A percentile compares a stretch with the other conserved stretches of the same genome.
Evolutionary conservation across 2,797 vertebrate species (phyloP).

Genomic region (Acomys russatus): DNA sequence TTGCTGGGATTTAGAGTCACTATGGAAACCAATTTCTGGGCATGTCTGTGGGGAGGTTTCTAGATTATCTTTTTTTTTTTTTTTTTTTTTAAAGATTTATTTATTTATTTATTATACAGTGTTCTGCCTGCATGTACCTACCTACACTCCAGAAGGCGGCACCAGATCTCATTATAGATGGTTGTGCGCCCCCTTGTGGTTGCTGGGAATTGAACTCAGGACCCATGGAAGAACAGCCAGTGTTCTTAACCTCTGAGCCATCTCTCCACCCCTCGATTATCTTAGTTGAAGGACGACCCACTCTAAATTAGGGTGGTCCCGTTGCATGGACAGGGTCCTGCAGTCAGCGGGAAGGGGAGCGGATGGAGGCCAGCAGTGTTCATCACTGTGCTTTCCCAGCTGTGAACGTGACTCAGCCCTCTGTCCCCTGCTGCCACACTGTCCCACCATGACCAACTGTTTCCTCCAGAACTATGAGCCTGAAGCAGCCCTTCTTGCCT

Average conservation of each 20-base stretch:
- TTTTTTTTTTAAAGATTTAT: too few relatives aligned
- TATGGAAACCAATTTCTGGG: background rate
- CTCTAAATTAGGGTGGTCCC: background rate
- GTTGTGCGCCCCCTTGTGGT: too few relatives aligned
- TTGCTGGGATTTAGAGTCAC: background rate
- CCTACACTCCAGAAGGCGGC: too few relatives aligned
- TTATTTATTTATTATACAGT: too few relatives aligned
- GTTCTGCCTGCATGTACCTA: too few relatives aligned
- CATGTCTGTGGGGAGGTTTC: background rate
- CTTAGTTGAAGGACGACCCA: background rate
- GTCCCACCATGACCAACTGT: background rate
- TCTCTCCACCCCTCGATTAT: background rate
- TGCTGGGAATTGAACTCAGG: too few relatives aligned
- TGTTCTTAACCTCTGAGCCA: too few relatives aligned
- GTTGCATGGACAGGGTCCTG: background rate
- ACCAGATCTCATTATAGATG: too few relatives aligned
- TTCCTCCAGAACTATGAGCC: background rate
- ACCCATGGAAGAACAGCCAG: too few relatives aligned
- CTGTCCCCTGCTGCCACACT: background rate
- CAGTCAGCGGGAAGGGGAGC: too few relatives aligned
- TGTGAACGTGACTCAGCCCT: background rate
- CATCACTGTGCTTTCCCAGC: background rate
- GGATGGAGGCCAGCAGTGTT: too few relatives aligned
- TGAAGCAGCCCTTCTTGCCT: background rate
- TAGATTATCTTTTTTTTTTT: background rate